Evolutionary conservation across 1,140 invertebrate genomes (phyloP).

Genomic region (Whitmania pigra): DNA sequence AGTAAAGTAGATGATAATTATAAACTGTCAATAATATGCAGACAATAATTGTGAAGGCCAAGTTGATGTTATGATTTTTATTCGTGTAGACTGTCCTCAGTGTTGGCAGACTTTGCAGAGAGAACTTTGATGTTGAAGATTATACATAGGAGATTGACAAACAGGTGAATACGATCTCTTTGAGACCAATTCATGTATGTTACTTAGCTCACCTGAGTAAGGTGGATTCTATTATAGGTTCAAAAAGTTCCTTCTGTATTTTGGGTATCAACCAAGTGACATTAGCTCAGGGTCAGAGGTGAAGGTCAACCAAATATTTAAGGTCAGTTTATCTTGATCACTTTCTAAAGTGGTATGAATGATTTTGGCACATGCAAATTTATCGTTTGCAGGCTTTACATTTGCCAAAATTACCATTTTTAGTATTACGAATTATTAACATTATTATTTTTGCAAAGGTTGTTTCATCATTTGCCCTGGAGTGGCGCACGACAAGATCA

Average conservation of each 20-base stretch:
- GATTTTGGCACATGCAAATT: no score
- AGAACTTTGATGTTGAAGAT: constrained; percentile 82
- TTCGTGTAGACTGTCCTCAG: constrained; percentile 66
- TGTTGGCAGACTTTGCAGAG: constrained; percentile 87
- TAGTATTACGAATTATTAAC: no score
- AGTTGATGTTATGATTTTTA: no score
- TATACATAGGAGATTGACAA: constrained; percentile 77
- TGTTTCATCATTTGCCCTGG: constrained; percentile 83
- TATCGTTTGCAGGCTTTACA: no score
- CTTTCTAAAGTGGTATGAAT: no score
- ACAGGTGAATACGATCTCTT: constrained; percentile 49
- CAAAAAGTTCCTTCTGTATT: constrained; percentile 80
- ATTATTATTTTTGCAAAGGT: neutral
- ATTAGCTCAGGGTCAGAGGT: constrained; percentile 56
- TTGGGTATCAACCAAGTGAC: constrained; percentile 71
- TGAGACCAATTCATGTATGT: no score
- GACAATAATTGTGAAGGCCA: neutral
- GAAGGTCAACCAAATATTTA: constrained; percentile 79
- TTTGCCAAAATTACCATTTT: no score
- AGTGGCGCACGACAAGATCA: constrained; percentile 91
- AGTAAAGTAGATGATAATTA: constrained; percentile 76
- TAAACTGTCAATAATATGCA: constrained; percentile 66
- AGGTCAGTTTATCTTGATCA: constrained; percentile 45
- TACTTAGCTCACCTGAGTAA: neutral
- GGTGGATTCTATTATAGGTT: constrained; percentile 55